Evolutionary conservation across 2,888 invertebrate species (phyloP), one percentile per base, ranked within the genome.

Genomic region (Argyresthia goedartella): DNA sequence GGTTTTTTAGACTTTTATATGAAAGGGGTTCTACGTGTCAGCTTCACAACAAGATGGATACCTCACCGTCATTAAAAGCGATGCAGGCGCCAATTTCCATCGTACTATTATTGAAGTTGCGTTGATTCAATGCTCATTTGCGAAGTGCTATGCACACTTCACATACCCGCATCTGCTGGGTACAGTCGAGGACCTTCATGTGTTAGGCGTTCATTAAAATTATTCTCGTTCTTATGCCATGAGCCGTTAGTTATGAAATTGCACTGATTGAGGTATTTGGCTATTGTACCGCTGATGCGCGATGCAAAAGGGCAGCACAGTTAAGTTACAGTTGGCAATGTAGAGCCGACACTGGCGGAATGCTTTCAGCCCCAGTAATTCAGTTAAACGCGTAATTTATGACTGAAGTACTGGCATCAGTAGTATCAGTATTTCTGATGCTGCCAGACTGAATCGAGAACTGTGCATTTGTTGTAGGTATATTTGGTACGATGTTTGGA

Each of bases 331-430:
- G 25, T 25, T 25, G 25, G 25, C 25, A 25, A 25, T 25, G 25
- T 25, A 6, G 25, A 25, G 25, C 6, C 25, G 25, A 2, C 69
- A 67, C 66, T 66, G 64, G 66, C 63, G 80, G 78, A 81, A 85
- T 80, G 84, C 81, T 84, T 81, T 81, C 78, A 76, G 69, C 75
- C 71, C 70, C 70, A 72, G 82, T 87, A 87, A 86, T 87, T 82
- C 82, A 85, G 82, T 86, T 85, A 80, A 84, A 82, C 81, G 79
- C 70, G 77, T 82, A 81, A 87, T 87, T 84, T 87, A 86, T 78
- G 81, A 76, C 76, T 77, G 76, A 85, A 86, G 85, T 86, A 82
- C 81, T 78, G 69, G 70, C 76, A 76, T 73, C 36, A 10, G 25
- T 39, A 46, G n/a, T 7, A n/a, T 16, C 74, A 76, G 73, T 71